Conservation (phyloP, 2,888 invertebrate genomes). For the Campoletis raptor region DNA sequence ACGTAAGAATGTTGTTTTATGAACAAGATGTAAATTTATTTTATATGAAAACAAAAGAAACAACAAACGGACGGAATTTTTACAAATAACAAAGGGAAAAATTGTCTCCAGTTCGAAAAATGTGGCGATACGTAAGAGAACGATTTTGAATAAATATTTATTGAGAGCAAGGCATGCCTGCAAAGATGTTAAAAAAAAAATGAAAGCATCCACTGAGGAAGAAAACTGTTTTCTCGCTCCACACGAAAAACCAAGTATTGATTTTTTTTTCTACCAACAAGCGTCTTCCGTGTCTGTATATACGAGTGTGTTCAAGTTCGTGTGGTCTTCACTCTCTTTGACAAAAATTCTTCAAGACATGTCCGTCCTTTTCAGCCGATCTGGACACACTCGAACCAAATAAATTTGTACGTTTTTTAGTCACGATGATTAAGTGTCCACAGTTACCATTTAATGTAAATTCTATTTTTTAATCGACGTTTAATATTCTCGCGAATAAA, state of each 20-base stretch:
- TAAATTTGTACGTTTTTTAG: not conserved
- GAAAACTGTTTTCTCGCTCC: constrained; percentile 24
- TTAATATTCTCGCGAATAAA: not conserved
- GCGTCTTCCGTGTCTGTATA: constrained; percentile 2
- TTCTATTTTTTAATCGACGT: not conserved
- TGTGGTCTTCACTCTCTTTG: constrained; percentile 7
- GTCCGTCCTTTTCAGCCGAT: not conserved
- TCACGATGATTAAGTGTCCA: not conserved
- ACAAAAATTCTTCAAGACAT: constrained; percentile 11
- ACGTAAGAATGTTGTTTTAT: too few species aligned
- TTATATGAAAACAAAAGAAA: too few species aligned
- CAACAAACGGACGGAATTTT: not conserved
- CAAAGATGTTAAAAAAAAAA: not conserved
- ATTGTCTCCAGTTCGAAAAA: not conserved
- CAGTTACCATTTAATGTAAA: not conserved
- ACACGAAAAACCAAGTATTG: constrained; percentile 52
- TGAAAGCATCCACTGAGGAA: not conserved
- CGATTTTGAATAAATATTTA: not conserved
- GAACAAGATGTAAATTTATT: too few species aligned
- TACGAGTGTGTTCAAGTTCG: not conserved
- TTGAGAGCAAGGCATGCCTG: not conserved
- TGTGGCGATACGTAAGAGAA: not conserved
- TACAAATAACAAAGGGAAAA: not conserved
- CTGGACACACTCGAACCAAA: not conserved
- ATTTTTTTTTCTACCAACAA: constrained; percentile 49